These are phyloP conservation scores for Sebastes nivosus DNA, from an alignment of 2,797 vertebrate genomes.

Conservation along the genomic window DNA sequence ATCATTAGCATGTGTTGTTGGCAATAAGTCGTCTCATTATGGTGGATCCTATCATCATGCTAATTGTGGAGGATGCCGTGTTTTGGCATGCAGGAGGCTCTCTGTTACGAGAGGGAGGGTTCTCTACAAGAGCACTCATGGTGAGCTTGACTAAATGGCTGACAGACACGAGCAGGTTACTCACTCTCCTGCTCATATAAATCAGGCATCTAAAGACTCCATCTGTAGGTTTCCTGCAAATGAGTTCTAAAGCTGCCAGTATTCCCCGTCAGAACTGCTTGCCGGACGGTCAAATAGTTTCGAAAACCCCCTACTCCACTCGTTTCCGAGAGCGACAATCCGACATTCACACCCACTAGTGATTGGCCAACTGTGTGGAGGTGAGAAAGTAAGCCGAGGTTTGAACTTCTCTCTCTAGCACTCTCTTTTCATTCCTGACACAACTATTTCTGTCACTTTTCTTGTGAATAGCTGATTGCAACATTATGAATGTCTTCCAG, in stretches of 20 bases:
- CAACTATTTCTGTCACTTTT: not conserved
- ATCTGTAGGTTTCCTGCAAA: not conserved
- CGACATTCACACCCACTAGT: not conserved
- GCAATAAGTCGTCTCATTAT: constrained; percentile 77
- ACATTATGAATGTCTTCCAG: not conserved
- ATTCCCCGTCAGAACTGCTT: not conserved
- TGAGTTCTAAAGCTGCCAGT: not conserved
- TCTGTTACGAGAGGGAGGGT: constrained; percentile 14
- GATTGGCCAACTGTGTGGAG: not conserved
- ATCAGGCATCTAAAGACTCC: not conserved
- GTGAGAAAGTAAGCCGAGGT: not conserved
- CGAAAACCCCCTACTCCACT: not conserved
- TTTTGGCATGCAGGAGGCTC: constrained; percentile 64
- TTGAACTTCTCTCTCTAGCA: not conserved
- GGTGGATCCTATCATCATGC: constrained; percentile 68
- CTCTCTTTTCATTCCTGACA: not conserved
- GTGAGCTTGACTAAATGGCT: constrained; percentile 27
- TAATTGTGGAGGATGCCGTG: constrained; percentile 75
- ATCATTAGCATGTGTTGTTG: constrained; percentile 80
- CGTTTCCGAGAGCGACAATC: not conserved
- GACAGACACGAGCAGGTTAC: constrained; percentile 15
- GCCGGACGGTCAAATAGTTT: not conserved
- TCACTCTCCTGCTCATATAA: not conserved
- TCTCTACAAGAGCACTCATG: constrained; percentile 21
- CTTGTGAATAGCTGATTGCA: not conserved